A percentile compares a stretch with the other conserved stretches of the same genome.
These are phyloP conservation scores for Euproctis similis DNA, from an alignment of 2,888 invertebrate species.

Conservation along the genomic window DNA sequence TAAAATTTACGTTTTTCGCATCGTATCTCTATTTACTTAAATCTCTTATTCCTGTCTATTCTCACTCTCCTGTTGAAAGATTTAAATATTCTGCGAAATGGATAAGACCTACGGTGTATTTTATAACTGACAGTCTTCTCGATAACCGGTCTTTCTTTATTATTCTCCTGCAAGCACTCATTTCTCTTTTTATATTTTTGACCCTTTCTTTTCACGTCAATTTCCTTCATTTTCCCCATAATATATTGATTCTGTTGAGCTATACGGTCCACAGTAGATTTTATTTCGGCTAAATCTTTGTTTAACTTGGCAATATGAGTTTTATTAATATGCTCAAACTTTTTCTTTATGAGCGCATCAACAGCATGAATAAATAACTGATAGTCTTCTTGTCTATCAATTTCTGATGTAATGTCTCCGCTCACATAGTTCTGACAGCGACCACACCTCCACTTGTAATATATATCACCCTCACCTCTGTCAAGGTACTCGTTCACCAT, in stretches of 20 bases:
- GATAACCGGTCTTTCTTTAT: slow-evolving; percentile 16
- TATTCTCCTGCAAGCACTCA: slow-evolving; percentile 22
- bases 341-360: slow-evolving; percentile 34
- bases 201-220: slow-evolving; percentile 25
- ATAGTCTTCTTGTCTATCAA: slow-evolving; percentile 21
- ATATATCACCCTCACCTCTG: slow-evolving; percentile 44
- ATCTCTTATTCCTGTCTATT: too few species aligned
- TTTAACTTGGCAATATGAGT: slow-evolving; percentile 54
- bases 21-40: too few species aligned
- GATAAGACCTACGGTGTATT: slow-evolving; percentile 33
- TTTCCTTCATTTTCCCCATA: slow-evolving; percentile 35
- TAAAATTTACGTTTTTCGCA: too few species aligned
- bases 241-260: slow-evolving; percentile 48
- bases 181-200: slow-evolving; percentile 32
- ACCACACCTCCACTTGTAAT: slow-evolving; percentile 46
- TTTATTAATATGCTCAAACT: slow-evolving; percentile 54
- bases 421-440: slow-evolving; percentile 36
- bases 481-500: slow-evolving; percentile 24
- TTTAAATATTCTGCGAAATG: slow-evolving; percentile 40
- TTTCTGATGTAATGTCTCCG: slow-evolving; percentile 14
- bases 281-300: slow-evolving; percentile 43
- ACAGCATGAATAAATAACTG: slow-evolving; percentile 29
- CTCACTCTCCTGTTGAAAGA: slow-evolving; percentile 40
- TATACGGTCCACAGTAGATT: slow-evolving; percentile 38
- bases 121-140: slow-evolving; percentile 38